phyloP scores from a whole-genome alignment of 2,888 invertebrate genomes.

The Mythimna lalbum region DNA sequence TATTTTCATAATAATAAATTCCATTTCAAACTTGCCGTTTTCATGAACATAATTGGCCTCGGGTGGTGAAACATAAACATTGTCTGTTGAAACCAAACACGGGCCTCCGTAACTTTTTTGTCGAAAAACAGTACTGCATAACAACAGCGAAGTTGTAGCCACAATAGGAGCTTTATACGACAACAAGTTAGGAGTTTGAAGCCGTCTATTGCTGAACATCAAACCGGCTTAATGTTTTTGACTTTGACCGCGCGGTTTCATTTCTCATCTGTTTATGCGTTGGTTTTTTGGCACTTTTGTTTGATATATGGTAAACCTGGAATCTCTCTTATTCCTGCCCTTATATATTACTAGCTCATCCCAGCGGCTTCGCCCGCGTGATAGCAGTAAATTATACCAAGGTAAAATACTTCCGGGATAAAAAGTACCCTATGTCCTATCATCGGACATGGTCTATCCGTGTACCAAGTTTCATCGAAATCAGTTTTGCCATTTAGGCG shows the following conservation, averaged over 20 bases:
- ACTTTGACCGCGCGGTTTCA: conserved; percentile 20
- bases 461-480: too few species aligned
- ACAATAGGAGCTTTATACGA: conserved; percentile 52
- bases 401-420: too few species aligned
- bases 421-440: too few species aligned
- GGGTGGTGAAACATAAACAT: conserved; percentile 45
- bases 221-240: conserved; percentile 19
- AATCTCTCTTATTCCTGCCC: too few species aligned
- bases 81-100: conserved; percentile 40
- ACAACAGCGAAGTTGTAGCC: conserved; percentile 54
- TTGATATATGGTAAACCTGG: too few species aligned
- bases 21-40: conserved; percentile 26
- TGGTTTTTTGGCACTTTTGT: not conserved
- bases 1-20: conserved; percentile 36
- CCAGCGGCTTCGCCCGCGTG: too few species aligned
- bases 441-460: too few species aligned
- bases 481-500: too few species aligned
- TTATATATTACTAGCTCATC: too few species aligned
- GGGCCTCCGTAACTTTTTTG: conserved; percentile 50
- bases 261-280: conserved; percentile 17
- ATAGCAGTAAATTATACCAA: too few species aligned
- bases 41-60: conserved; percentile 54
- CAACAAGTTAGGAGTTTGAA: conserved; percentile 41
- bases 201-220: conserved; percentile 17
- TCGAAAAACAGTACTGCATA: conserved; percentile 55